These are phyloP conservation scores for Anser brachyrhynchus DNA, from an alignment of 2,113 vertebrate species.

Conservation along the genomic window DNA sequence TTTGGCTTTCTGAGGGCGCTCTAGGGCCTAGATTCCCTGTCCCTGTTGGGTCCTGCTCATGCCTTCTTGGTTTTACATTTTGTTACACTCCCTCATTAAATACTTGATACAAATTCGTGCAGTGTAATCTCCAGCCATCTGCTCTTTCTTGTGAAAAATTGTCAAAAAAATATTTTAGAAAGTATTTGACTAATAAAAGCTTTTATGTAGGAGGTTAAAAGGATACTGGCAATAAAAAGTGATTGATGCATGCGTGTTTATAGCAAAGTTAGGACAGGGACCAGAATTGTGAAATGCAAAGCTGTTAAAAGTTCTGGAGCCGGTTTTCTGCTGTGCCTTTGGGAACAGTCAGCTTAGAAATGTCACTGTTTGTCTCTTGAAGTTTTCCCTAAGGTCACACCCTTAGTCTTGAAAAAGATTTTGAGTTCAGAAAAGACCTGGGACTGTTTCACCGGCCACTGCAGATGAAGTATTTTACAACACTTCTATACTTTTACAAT, in stretches of 20 bases:
- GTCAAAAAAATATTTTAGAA: background rate
- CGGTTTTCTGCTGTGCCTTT: background rate
- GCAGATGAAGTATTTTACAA: rapidly evolving
- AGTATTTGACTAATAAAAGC: background rate
- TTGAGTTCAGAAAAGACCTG: background rate
- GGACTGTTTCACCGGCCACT: background rate
- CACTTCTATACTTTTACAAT: background rate
- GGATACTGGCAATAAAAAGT: background rate
- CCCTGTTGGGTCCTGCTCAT: background rate
- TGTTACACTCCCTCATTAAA: background rate
- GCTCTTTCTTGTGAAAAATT: background rate
- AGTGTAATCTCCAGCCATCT: background rate
- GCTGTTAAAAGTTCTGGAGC: background rate
- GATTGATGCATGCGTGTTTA: rapidly evolving
- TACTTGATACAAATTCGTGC: background rate
- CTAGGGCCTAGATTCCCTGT: background rate
- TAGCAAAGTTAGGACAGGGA: rapidly evolving
- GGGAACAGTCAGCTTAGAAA: background rate
- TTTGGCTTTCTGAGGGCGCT: background rate
- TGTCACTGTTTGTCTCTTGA: background rate
- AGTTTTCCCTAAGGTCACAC: background rate
- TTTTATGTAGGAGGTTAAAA: background rate
- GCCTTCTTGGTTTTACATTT: background rate
- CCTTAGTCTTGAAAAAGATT: background rate
- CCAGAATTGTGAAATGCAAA: background rate